Evolutionary conservation across 2,888 invertebrate species (phyloP), one percentile per base, ranked within the genome.

Genomic region (Xestia sexstrigata): DNA sequence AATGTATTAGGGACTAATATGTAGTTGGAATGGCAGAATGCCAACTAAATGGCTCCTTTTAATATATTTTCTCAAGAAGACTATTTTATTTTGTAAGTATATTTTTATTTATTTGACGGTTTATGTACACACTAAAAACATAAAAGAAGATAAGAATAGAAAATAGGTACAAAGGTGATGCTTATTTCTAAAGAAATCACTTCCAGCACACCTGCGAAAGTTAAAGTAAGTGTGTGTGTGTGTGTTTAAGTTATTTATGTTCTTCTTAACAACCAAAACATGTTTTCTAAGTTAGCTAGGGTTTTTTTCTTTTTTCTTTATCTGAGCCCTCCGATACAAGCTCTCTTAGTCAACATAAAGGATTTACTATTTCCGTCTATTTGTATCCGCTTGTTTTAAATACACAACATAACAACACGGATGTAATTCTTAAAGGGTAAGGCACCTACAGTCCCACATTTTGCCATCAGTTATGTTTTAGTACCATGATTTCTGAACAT

Each of bases 1-100:
- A 20, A 20, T 52, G 7, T 52, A 45, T 39, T 30, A 62, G 8
- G 15, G 0, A n/a, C 17, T 30, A 20, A 30, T 8, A 71, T n/a
- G 15, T 30, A 63, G 39, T 30, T 39, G 17, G 26, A 55, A 78
- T 15, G 45, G 13, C 23, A 72, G 45, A 45, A 7, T 52, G 39
- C 20, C 30, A 73, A 72, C 47, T 65, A 65, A 65, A 55, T 9
- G 11, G n/a, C n/a, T 39, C 13, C 23, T 11, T 80, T 74, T 47
- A 63, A 23, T 47, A 63, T 55, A 6, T 39, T 26, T 49, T 49
- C 8, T 13, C 26, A 79, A 62, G 60, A 45, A 35, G 7, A 52
- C 13, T 47, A 58, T 4, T 55, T 20, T 67, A n/a, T 26, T n/a
- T 58, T 39, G 42, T 66, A 62, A 11, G 52, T 47, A 35, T 35